A percentile compares a stretch with the other conserved stretches of the same genome.
These are phyloP conservation scores for Habrosyne pyritoides DNA, from an alignment of 2,888 invertebrate species.

Conservation along the genomic window DNA sequence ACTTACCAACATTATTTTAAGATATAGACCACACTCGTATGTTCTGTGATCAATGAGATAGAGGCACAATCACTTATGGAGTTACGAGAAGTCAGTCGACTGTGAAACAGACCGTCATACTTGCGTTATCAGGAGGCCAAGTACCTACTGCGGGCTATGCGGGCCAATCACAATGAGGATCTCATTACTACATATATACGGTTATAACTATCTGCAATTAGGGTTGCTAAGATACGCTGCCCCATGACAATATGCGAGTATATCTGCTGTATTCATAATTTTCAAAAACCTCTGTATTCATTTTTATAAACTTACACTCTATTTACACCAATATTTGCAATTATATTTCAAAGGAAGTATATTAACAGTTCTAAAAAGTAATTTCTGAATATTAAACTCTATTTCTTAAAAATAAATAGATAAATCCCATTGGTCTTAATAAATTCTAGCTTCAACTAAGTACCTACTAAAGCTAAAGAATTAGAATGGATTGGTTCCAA, in stretches of 20 bases:
- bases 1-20: not conserved
- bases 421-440: not conserved
- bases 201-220: not conserved
- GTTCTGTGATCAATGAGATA: not conserved
- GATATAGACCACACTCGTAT: not conserved
- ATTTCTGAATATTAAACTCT: no score
- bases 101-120: slow-evolving; percentile 31
- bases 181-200: slow-evolving; percentile 13
- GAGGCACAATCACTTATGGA: not conserved
- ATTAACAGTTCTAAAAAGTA: no score
- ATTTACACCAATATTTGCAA: no score
- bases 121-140: slow-evolving; percentile 44
- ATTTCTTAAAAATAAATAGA: no score
- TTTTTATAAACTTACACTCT: no score
- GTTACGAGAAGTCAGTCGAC: not conserved
- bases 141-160: slow-evolving; percentile 19
- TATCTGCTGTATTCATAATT: not conserved
- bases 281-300: no score
- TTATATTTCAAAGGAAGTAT: no score
- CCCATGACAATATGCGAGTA: not conserved
- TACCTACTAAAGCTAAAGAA: not conserved
- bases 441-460: not conserved
- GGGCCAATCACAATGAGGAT: slow-evolving; percentile 24
- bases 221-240: not conserved
- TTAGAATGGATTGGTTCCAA: not conserved